Base-by-base conservation (phyloP, 2,797 vertebrate species). In the Arvicola amphibius region DNA sequence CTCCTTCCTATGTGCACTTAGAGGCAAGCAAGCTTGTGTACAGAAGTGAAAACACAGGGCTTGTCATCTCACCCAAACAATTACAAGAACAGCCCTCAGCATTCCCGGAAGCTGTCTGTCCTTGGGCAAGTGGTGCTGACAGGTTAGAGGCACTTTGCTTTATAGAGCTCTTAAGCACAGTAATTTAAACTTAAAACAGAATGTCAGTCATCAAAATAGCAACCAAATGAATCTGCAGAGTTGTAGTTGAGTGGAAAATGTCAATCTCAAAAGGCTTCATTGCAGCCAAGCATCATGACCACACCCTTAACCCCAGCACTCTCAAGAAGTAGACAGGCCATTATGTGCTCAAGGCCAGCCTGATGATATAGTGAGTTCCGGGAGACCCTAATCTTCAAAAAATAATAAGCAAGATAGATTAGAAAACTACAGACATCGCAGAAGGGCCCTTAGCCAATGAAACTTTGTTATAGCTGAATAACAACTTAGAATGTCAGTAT, bases 391-490 rank as follows among this genome's bases (percentile, higher is more conserved):
- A 6, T 79, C 21, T 56, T 34, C 79, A 81, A 23, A 51, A 59
- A 23, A 23, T 91, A 88, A 61, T 71, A 80, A 92, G 27, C 19
- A 95, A 91, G 94, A 95, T 87, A 92, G 93, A 86, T 94, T 43
- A 32, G 43, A 95, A 95, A 92, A 92, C 56, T 74, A 83, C 92
- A 91, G 23, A 67, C n/a, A 32, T 27, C 71, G 63, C 23, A 69
- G 43, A 86, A 89, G 85, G 37, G 29, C n/a, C 34, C 84, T 17
- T 53, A 88, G 37, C 40, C 67, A 73, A 88, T 21, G 11, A 88
- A 56, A 37, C 27, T n/a, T 56, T 88, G 48, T 13, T 73, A 25
- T 29, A 51, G 46, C 27, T 73, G n/a, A 40, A 27, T 51, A 40
- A 74, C 73, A 21, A 88, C 37, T 53, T 73, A 43, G 37, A 59